Evolutionary conservation across 2,888 invertebrate genomes (phyloP).

Genomic region (Eucera pruinosa): DNA sequence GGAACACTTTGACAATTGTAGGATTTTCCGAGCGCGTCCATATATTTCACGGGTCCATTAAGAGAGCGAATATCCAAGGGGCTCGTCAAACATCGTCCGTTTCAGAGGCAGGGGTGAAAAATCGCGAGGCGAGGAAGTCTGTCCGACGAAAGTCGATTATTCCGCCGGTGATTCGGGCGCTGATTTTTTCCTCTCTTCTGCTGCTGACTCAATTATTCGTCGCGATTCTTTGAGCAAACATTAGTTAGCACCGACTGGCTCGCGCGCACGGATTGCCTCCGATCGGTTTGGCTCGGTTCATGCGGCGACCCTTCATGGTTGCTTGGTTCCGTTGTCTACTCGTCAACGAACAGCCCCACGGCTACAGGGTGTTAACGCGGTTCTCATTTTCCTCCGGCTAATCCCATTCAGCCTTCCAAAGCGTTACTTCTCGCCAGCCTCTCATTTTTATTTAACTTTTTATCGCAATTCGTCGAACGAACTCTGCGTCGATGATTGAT

Average conservation of each 20-base stretch:
- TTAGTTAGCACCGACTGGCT: slow-evolving; percentile 81
- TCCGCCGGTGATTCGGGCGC: slow-evolving; percentile 64
- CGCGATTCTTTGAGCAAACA: slow-evolving; percentile 83
- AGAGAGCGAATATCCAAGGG: slow-evolving; percentile 31
- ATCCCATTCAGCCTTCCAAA: slow-evolving; percentile 46
- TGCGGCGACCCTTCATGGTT: slow-evolving; percentile 82
- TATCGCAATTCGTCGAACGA: background rate
- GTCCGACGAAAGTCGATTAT: slow-evolving; percentile 66
- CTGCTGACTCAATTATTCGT: slow-evolving; percentile 80
- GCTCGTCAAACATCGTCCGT: slow-evolving; percentile 49
- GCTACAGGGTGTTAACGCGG: slow-evolving; percentile 78
- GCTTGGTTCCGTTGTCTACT: slow-evolving; percentile 82
- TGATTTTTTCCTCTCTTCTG: slow-evolving; percentile 56
- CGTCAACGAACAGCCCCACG: slow-evolving; percentile 78
- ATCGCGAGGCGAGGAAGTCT: slow-evolving; percentile 57
- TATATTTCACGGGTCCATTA: slow-evolving; percentile 29
- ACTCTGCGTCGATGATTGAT: background rate
- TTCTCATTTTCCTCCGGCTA: slow-evolving; percentile 78
- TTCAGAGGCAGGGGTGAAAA: slow-evolving; percentile 33
- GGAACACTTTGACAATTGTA: background rate
- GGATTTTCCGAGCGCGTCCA: slow-evolving; percentile 7
- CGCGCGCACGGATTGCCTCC: slow-evolving; percentile 75
- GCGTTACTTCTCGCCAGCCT: background rate
- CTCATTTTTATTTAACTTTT: background rate
- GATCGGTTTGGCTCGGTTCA: slow-evolving; percentile 77